A percentile compares a stretch with the other conserved stretches of the same genome.
phyloP scores from a whole-genome alignment of 2,888 invertebrate genomes.

The Priocnemis perturbator region DNA sequence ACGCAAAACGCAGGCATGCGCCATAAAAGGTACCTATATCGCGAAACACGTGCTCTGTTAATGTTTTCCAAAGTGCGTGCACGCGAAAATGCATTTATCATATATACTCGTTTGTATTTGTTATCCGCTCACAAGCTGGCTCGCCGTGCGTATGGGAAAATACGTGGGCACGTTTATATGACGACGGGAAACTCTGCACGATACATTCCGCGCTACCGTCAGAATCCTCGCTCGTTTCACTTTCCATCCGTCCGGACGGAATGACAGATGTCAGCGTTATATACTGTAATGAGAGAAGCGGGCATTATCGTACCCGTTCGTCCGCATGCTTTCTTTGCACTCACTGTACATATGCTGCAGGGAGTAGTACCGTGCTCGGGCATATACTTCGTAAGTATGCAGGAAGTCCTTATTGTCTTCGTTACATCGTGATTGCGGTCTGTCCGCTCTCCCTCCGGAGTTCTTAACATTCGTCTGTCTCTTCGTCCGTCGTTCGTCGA shows the following conservation, averaged over 20 bases:
- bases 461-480: slow-evolving; percentile 44
- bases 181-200: too few relatives aligned
- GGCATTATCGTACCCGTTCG: slow-evolving; percentile 20
- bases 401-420: slow-evolving; percentile 70
- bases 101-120: too few relatives aligned
- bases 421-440: slow-evolving; percentile 65
- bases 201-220: too few relatives aligned
- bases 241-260: slow-evolving; percentile 12
- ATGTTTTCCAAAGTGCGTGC: too few relatives aligned
- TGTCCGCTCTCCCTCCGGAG: slow-evolving; percentile 34
- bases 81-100: too few relatives aligned
- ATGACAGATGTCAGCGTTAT: slow-evolving; percentile 28
- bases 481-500: slow-evolving; percentile 6
- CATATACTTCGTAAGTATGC: slow-evolving; percentile 50
- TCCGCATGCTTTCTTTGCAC: slow-evolving; percentile 30
- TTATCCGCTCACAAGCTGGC: too few relatives aligned
- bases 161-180: too few relatives aligned
- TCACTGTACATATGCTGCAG: slow-evolving; percentile 12
- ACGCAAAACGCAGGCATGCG: too few relatives aligned
- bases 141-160: too few relatives aligned
- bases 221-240: neutral
- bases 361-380: neutral
- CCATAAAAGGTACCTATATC: too few relatives aligned
- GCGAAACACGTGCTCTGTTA: too few relatives aligned
- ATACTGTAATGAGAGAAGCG: neutral